Evolutionary conservation across 1,140 invertebrate genomes (phyloP).

Genomic region (Halictus rubicundus): DNA sequence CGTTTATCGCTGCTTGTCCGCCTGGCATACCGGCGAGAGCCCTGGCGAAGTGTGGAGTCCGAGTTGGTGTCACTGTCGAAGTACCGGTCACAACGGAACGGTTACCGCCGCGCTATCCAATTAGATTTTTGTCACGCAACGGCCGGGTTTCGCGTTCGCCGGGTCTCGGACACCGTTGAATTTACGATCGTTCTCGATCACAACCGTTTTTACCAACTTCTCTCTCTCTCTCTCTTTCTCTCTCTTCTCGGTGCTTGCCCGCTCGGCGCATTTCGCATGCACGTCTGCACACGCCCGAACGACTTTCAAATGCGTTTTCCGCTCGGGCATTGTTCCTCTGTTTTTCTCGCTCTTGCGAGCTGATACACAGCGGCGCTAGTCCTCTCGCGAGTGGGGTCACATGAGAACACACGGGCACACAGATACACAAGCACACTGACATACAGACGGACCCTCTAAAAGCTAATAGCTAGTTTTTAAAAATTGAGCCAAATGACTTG

Average conservation of each 20-base stretch:
- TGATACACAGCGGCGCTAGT: too few species aligned
- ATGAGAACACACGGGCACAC: neutral
- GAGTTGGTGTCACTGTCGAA: too few species aligned
- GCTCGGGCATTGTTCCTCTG: conserved; percentile 41
- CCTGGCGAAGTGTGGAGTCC: too few species aligned
- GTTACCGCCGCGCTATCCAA: neutral
- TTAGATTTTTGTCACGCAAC: conserved; percentile 3
- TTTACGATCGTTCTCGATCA: conserved; percentile 24
- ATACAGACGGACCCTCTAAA: too few species aligned
- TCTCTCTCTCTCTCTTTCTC: too few species aligned
- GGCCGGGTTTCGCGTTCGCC: conserved; percentile 4
- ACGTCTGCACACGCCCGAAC: conserved; percentile 41
- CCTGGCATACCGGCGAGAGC: too few species aligned
- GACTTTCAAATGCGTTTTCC: conserved; percentile 58
- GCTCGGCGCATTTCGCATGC: conserved; percentile 40
- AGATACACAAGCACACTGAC: too few species aligned
- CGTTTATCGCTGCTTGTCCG: too few species aligned
- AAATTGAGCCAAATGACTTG: too few species aligned
- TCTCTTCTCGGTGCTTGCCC: neutral
- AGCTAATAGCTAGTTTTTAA: too few species aligned
- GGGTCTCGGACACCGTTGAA: conserved; percentile 1
- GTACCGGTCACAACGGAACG: too few species aligned
- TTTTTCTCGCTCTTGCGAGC: conserved; percentile 31
- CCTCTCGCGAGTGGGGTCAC: neutral
- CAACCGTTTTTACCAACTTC: conserved; percentile 53